Base-by-base conservation (phyloP, 2,888 invertebrate species). In the Tortrix viridana region DNA sequence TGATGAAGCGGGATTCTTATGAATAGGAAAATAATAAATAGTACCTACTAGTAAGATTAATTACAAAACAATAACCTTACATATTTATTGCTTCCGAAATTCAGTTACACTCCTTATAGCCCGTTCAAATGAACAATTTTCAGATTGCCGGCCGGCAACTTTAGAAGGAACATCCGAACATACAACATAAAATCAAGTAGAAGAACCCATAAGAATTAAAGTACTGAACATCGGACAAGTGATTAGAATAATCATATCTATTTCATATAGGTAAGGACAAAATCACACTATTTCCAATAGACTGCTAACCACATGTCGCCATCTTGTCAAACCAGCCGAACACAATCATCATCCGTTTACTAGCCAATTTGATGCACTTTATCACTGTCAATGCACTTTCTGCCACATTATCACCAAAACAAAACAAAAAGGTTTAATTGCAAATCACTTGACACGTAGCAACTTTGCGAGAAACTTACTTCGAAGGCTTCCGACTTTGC, bases 401-500 rank as follows among this genome's bases (percentile, higher is more conserved):
- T 47, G 68, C 65, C 74, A 74, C 76, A 71, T 57, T 61, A 68
- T 66, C 75, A 74, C 32, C 32, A 32, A 12, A 32, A 12, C 74
- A 67, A 62, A 69, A 71, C 61, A 67, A 55, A 50, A 65, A 68
- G 56, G 54, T 67, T 64, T 64, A 67, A 70, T 67, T 71, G 66
- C 54, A 73, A 71, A 72, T 74, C 86, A 86, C 84, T n/a, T 80
- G 77, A 80, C 84, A 84, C 83, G 74, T 77, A 77, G 68, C 74
- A 76, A 76, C 77, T 72, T 75, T 73, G 73, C 74, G 70, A 77
- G 72, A 76, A 88, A 96, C 97, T 97, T 94, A 98, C 98, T 93
- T 97, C 97, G 92, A 98, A 98, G 92, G 95, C 96, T 77, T 96
- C 97, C 69, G 97, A 97, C 94, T 97, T 97, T 81, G 97, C 98